These are phyloP conservation scores for Holothuria scabra DNA, from an alignment of 53 echinoderm and acorn worm genomes.

Conservation along the genomic window DNA sequence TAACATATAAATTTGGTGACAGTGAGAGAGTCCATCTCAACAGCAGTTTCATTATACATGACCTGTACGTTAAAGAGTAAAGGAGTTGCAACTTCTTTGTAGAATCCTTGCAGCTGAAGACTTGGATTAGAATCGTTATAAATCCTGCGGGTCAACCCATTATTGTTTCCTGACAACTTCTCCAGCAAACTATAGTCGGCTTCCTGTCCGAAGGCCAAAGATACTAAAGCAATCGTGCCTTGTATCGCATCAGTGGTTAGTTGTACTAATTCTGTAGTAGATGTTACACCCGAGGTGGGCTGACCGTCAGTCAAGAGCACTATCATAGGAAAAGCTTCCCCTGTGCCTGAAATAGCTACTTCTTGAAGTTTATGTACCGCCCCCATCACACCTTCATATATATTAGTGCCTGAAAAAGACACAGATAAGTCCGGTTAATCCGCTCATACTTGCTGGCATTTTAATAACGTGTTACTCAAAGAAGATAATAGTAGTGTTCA, in stretches of 20 bases:
- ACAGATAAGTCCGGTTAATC: no score
- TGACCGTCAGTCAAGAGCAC: slow-evolving; percentile 91
- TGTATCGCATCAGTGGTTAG: slow-evolving; percentile 49
- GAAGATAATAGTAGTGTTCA: no score
- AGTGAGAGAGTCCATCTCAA: slow-evolving; percentile 67
- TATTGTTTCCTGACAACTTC: slow-evolving; percentile 70
- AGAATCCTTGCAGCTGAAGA: slow-evolving; percentile 88
- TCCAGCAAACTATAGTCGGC: slow-evolving; percentile 78
- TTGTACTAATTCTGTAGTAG: slow-evolving; percentile 19
- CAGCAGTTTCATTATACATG: slow-evolving; percentile 57
- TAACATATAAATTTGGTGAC: slow-evolving; percentile 77
- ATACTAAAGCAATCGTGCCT: slow-evolving; percentile 72
- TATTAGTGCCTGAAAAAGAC: slow-evolving; percentile 67
- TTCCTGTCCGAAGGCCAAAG: slow-evolving; percentile 75
- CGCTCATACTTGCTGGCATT: no score
- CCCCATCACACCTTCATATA: slow-evolving; percentile 63
- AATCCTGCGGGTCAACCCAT: slow-evolving; percentile 79
- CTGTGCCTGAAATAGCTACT: no score
- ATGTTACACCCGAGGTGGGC: slow-evolving; percentile 73
- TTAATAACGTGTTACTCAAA: no score
- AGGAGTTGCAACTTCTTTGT: slow-evolving; percentile 93
- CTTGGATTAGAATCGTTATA: slow-evolving; percentile 77
- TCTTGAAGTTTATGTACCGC: slow-evolving; percentile 28
- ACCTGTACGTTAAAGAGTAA: slow-evolving; percentile 81
- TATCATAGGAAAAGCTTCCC: slow-evolving; percentile 69